Evolutionary conservation across 2,797 vertebrate genomes (phyloP), one percentile per base, ranked within the genome.

Genomic region (Philypnodon macrostomus): DNA sequence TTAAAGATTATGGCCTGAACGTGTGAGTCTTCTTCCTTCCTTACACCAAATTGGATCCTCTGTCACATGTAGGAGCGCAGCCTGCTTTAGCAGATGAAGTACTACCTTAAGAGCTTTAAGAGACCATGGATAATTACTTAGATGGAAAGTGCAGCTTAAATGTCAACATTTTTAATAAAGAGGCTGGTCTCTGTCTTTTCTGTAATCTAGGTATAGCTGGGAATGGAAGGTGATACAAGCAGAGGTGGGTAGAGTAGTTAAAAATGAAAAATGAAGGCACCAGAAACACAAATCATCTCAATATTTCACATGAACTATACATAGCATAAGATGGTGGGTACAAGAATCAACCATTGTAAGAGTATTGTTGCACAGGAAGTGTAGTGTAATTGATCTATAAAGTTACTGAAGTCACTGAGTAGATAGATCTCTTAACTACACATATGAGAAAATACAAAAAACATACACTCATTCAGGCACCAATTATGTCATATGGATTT

Each of bases 91-190:
- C 41, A 47, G 35, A 58, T 42, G 60, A 52, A 60, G 26, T 41
- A 41, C 47, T 50, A 47, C 48, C 38, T 57, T 36, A 65, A 81
- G 59, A 61, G 49, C 56, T 74, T 67, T 51, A 66, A 59, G 53
- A 65, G 53, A 57, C 37, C 46, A 52, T 48, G 38, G 21, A 53
- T 58, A 69, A 73, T 80, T 69, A 71, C 76, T 58, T 47, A 14
- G 35, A 49, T 54, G 15, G 29, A 70, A 69, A 58, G 29, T 14
- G 46, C 26, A 42, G 30, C 38, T 39, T 62, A 48, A 77, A 71
- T 79, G 73, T 77, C 78, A 78, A 66, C 49, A 55, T 60, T 61
- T 68, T 69, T 51, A 63, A 64, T 65, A 68, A 64, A 2, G 27
- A 1, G 52, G 14, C 19, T 0, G 6, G 18, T 61, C 33, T 51